These are phyloP conservation scores for mouse (Mus musculus) DNA, from an alignment of 2,113 vertebrate species.

Conservation along the genomic window DNA sequence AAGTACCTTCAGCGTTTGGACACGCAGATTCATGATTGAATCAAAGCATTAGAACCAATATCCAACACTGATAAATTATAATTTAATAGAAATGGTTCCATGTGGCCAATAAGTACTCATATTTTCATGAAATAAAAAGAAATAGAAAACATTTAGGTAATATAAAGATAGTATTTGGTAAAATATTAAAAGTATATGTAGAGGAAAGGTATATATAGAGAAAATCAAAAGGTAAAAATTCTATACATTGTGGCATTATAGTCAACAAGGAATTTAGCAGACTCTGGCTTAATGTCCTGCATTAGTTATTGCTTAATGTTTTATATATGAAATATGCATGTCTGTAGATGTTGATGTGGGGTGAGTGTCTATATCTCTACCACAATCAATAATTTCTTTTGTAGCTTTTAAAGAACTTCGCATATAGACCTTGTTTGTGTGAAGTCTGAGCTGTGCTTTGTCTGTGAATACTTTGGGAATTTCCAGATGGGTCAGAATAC, in stretches of 20 bases:
- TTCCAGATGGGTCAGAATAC: background rate
- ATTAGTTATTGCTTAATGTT: conserved; percentile 16
- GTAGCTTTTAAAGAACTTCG: background rate
- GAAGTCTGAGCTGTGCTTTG: background rate
- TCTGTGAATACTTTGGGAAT: conserved; percentile 1
- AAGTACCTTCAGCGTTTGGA: too few species aligned
- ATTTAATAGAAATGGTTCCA: background rate
- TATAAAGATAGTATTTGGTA: background rate
- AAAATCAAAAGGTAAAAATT: conserved; percentile 28
- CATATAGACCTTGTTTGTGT: background rate
- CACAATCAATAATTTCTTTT: background rate
- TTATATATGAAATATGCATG: conserved; percentile 7
- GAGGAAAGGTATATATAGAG: background rate
- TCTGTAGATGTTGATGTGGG: background rate
- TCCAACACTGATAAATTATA: background rate
- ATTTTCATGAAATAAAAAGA: conserved; percentile 47
- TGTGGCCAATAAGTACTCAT: background rate
- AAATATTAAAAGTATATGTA: conserved; percentile 11
- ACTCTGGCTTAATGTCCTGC: background rate
- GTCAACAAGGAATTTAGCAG: background rate
- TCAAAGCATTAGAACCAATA: too few species aligned
- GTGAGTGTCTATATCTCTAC: background rate
- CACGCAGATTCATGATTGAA: too few species aligned
- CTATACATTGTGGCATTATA: background rate
- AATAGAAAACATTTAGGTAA: background rate